These are phyloP conservation scores for Aspidiotus destructor DNA, from an alignment of 2,888 invertebrate genomes.

Conservation along the genomic window DNA sequence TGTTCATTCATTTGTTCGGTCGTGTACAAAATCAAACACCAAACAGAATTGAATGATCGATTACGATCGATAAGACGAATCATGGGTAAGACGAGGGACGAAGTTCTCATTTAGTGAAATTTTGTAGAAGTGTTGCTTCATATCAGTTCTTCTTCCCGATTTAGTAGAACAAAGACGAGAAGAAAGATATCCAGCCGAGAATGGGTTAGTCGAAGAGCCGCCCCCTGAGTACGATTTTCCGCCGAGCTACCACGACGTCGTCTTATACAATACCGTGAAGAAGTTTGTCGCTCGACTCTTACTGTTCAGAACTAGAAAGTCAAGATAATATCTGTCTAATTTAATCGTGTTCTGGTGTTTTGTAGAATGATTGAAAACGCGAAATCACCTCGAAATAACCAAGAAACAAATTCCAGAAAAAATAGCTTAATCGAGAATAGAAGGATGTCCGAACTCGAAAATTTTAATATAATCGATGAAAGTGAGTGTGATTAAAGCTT, in stretches of 20 bases:
- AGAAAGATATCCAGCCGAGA: constrained; percentile 45
- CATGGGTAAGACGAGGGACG: constrained; percentile 23
- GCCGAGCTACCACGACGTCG: constrained; percentile 33
- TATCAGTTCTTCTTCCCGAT: constrained; percentile 2
- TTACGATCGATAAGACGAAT: constrained; percentile 32
- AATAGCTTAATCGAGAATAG: too few relatives aligned
- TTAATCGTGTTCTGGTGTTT: too few relatives aligned
- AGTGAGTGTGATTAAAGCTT: too few relatives aligned
- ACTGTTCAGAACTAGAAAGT: too few relatives aligned
- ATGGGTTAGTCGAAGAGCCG: constrained; percentile 59
- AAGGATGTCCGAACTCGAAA: too few relatives aligned
- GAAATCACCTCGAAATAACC: too few relatives aligned
- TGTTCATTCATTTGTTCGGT: constrained; percentile 26
- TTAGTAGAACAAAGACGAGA: constrained; percentile 31
- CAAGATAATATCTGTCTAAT: too few relatives aligned
- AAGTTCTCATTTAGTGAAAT: neutral
- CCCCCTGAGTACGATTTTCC: constrained; percentile 56
- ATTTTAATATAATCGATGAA: too few relatives aligned
- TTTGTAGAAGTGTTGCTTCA: neutral
- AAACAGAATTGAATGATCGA: constrained; percentile 28
- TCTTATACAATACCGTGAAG: constrained; percentile 14
- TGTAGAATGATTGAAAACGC: too few relatives aligned
- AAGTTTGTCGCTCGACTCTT: neutral
- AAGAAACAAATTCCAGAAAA: too few relatives aligned
- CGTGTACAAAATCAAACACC: constrained; percentile 26